Conservation (phyloP, 2,113 vertebrate genomes). For the Poicephalus meyeri region DNA sequence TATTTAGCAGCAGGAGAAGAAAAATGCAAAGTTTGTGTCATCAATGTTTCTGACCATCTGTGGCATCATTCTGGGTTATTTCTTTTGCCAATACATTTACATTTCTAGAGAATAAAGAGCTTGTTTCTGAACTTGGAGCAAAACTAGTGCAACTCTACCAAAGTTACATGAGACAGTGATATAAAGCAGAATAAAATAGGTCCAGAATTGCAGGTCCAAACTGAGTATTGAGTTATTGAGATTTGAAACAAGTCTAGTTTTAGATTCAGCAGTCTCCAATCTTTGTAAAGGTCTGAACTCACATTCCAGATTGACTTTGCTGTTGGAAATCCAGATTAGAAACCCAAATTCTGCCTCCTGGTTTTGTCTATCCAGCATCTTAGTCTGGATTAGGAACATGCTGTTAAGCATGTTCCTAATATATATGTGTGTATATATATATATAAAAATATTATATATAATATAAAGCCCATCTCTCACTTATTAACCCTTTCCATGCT, state of each 20-base stretch:
- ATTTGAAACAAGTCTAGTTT: not conserved
- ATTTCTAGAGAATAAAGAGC: conserved; percentile 17
- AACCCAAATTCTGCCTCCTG: not conserved
- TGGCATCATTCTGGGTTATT: conserved; percentile 41
- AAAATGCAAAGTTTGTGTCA: conserved; percentile 44
- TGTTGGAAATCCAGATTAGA: not conserved
- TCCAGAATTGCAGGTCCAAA: not conserved
- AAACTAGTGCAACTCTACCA: not conserved
- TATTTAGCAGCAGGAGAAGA: conserved; percentile 25
- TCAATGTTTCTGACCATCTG: conserved; percentile 53
- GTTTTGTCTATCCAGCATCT: not conserved
- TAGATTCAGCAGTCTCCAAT: not conserved
- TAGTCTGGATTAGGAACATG: not conserved
- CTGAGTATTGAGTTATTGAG: not conserved
- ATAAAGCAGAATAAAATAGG: not conserved
- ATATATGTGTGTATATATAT: too few relatives aligned
- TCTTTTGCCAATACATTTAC: conserved; percentile 37
- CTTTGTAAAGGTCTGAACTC: not conserved
- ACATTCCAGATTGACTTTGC: not conserved
- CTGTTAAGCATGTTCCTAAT: too few relatives aligned
- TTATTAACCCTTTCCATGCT: not conserved
- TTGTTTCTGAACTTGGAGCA: not conserved
- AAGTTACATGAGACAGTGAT: not conserved
- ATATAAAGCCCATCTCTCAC: not conserved
- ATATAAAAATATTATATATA: too few relatives aligned